A percentile compares a stretch with the other conserved stretches of the same genome.
These are phyloP conservation scores for Amphimedon queenslandica DNA, from an alignment of 37 sponge, comb jelly and placozoan species.

Conservation along the genomic window DNA sequence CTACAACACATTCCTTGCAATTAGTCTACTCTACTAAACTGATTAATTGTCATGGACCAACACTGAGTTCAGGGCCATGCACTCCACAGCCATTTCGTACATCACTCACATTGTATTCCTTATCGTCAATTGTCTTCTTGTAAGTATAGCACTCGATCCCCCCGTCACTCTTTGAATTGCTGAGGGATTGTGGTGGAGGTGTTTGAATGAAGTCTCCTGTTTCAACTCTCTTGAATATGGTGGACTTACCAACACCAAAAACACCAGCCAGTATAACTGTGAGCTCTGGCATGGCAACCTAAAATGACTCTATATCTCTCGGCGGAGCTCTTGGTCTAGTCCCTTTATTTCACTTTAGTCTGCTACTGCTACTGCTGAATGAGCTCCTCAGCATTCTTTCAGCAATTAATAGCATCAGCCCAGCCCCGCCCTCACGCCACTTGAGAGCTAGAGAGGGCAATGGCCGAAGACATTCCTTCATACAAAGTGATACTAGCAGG, in stretches of 20 bases:
- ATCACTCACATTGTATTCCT: not conserved
- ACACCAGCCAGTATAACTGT: constrained; percentile 38
- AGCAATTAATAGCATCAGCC: no score
- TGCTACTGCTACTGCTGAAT: no score
- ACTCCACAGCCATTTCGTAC: no score
- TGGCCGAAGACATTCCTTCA: not conserved
- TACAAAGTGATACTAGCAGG: constrained; percentile 3
- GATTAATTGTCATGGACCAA: no score
- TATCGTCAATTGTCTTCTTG: not conserved
- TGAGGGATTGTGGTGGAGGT: not conserved
- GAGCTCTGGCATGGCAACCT: constrained; percentile 8
- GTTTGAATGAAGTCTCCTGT: not conserved
- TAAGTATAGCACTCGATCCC: constrained; percentile 3
- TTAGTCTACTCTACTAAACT: no score
- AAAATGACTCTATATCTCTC: not conserved
- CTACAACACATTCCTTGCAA: no score
- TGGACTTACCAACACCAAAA: constrained; percentile 49
- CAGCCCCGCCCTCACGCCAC: not conserved
- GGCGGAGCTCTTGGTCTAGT: not conserved
- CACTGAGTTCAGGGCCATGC: no score
- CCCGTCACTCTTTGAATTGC: not conserved
- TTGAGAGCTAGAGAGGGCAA: not conserved
- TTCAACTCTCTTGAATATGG: constrained; percentile 14
- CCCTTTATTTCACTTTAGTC: no score
- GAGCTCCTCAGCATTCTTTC: no score